These are phyloP conservation scores for Penaeus chinensis DNA, from an alignment of 1,140 invertebrate species.

Conservation along the genomic window DNA sequence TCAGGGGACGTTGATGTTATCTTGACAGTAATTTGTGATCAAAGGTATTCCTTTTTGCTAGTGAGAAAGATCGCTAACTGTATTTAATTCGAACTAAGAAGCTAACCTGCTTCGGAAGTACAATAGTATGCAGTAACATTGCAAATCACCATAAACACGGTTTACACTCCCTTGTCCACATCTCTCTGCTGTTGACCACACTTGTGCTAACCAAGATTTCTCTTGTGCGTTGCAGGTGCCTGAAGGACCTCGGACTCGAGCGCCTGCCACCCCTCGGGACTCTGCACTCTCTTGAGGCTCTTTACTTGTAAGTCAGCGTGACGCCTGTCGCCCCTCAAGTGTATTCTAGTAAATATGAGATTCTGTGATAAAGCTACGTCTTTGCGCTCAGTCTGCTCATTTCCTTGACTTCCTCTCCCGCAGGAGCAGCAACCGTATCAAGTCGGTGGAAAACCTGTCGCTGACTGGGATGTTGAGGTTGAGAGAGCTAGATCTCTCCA, in stretches of 20 bases:
- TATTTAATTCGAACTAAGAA: too few relatives aligned
- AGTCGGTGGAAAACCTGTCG: conserved; percentile 13
- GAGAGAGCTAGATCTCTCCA: conserved; percentile 81
- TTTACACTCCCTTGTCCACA: too few relatives aligned
- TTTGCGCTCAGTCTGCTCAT: background rate
- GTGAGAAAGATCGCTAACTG: too few relatives aligned
- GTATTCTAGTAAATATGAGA: background rate
- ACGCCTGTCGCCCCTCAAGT: too few relatives aligned
- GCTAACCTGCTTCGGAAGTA: too few relatives aligned
- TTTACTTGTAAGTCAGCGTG: conserved; percentile 33
- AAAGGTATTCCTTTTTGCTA: too few relatives aligned
- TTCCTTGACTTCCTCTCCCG: background rate
- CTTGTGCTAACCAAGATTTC: too few relatives aligned
- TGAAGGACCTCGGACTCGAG: conserved; percentile 23
- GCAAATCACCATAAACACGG: too few relatives aligned
- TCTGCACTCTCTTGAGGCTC: conserved; percentile 29
- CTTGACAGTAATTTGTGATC: too few relatives aligned
- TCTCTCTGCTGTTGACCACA: too few relatives aligned
- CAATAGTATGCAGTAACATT: too few relatives aligned
- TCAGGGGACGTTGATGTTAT: too few relatives aligned
- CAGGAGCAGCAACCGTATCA: conserved; percentile 40
- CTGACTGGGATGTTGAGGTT: conserved; percentile 68
- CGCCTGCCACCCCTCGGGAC: conserved; percentile 18
- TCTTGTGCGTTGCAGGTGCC: background rate
- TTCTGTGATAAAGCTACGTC: background rate